Percentiles rank a stretch among this genome's conserved stretches.
phyloP scores from a whole-genome alignment of 2,797 vertebrate species.

The Periparus ater region DNA sequence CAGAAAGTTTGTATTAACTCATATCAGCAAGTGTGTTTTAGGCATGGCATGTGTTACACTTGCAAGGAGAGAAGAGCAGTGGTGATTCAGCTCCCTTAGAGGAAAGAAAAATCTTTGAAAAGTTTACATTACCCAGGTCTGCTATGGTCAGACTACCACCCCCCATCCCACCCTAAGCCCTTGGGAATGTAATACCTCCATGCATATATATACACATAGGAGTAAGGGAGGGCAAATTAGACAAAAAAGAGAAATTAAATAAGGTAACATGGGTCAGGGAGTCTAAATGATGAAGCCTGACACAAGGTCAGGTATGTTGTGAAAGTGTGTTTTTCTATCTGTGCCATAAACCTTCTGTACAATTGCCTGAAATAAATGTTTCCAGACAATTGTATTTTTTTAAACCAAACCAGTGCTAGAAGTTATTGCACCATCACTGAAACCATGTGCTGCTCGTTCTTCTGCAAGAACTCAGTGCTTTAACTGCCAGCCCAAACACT shows the following conservation, averaged over 20 bases:
- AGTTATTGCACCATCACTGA: not conserved
- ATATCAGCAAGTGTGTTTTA: constrained; percentile 16
- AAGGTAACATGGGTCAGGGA: not conserved
- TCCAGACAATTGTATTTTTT: not conserved
- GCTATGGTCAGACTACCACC: not conserved
- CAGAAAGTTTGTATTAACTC: not conserved
- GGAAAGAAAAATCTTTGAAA: not conserved
- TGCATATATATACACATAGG: not conserved
- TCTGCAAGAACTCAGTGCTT: not conserved
- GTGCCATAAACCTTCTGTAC: not conserved
- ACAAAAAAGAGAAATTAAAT: not conserved
- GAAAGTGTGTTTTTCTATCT: not conserved
- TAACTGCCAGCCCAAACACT: not conserved
- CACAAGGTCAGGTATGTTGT: not conserved
- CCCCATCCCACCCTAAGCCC: not conserved
- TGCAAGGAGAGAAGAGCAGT: not conserved
- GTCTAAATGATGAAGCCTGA: not conserved
- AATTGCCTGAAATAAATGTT: not conserved
- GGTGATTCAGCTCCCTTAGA: not conserved
- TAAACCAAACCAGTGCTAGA: not conserved
- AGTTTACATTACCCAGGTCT: not conserved
- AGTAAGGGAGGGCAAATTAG: not conserved
- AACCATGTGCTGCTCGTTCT: not conserved
- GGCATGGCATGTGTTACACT: constrained; percentile 7
- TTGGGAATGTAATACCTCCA: not conserved